These are phyloP conservation scores for Myxocyprinus asiaticus DNA, from an alignment of 2,113 vertebrate genomes.

Conservation along the genomic window DNA sequence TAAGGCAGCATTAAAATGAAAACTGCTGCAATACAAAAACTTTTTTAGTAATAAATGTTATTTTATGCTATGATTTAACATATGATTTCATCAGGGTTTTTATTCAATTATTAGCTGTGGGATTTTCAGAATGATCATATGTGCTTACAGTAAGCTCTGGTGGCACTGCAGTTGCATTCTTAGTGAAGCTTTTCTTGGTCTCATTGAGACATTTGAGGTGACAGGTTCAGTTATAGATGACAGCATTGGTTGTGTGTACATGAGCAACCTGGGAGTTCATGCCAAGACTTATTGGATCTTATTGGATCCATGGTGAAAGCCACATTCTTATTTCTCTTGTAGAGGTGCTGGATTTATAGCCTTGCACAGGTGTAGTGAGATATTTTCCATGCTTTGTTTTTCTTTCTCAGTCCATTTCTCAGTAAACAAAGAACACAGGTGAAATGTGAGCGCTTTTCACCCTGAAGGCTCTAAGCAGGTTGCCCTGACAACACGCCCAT, in stretches of 20 bases:
- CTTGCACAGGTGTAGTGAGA: background rate
- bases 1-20: no score
- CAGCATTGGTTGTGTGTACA: background rate
- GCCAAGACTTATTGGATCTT: background rate
- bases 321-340: background rate
- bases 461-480: background rate
- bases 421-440: background rate
- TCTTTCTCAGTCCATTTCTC: background rate
- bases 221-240: background rate
- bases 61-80: no score
- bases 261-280: background rate
- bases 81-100: no score
- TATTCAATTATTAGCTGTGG: background rate
- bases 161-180: background rate
- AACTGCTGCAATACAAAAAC: no score
- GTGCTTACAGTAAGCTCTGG: background rate
- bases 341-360: background rate
- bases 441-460: background rate
- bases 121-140: slow-evolving; percentile 2
- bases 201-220: background rate
- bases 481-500: slow-evolving; percentile 29
- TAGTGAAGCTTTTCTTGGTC: background rate
- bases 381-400: background rate
- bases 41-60: no score
- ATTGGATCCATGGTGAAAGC: background rate